Base-by-base conservation (phyloP, 2,797 vertebrate genomes). In the Acrossocheilus fasciatus region DNA sequence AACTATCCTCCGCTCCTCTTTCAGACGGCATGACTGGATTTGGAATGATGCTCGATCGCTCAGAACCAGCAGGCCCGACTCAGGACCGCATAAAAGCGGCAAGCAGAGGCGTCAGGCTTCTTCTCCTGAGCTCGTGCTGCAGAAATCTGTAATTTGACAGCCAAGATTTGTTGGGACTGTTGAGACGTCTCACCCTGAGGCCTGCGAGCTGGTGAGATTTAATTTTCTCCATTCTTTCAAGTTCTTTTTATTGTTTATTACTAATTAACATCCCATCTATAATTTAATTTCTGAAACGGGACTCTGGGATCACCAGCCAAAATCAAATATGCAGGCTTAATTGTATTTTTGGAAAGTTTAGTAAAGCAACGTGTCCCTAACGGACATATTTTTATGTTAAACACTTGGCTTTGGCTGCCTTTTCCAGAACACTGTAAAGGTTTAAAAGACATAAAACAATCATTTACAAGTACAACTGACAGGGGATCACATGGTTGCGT, bases 81-180 rank as follows among this genome's bases (percentile, higher is more conserved):
- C 66, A 86, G 77, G 54, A 62, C 41, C 26, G 8, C 23, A 57
- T 57, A 59, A 85, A 85, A 70, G 47, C 7, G 2, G n/a, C 47
- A 50, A 12, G 57, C 74, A 72, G 66, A 72, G n/a, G 75, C 52
- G 50, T 80, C 54, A 74, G 77, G 20, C 23, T 73, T 41, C 23
- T 73, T 41, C 45, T 81, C 64, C 39, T 59, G 81, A 78, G 80
- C 72, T 78, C 17, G 0, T 26, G 82, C 57, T 15, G 59, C 74
- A 70, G 57, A 59, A 85, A 79, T 85, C 75, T 59, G 26, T 81
- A 18, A 64, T 81, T 81, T 86, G 76, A 86, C 84, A 86, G 68
- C 50, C 76, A 73, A 72, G 77, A 86, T 81, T 86, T 81, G 84
- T 62, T 62, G 26, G 72, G 43, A 66, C 72, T 66, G 82, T 50